A percentile compares a stretch with the other conserved stretches of the same genome.
These are phyloP conservation scores for Drosophila funebris DNA, from an alignment of 1,140 invertebrate species.

Conservation along the genomic window DNA sequence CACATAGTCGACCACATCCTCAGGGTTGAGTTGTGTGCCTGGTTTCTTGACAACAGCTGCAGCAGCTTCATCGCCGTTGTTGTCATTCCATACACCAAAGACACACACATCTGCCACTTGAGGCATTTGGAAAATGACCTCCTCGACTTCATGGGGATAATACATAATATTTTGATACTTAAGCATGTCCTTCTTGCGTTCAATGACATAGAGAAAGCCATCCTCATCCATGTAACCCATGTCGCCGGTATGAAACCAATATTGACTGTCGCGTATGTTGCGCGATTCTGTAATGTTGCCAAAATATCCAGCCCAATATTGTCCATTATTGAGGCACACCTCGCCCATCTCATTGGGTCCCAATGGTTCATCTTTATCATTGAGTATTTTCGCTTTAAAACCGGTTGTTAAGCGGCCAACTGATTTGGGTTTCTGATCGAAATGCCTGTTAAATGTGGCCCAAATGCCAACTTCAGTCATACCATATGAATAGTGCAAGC, in stretches of 20 bases:
- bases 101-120: slow-evolving; percentile 52
- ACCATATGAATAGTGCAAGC: slow-evolving; percentile 23
- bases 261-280: slow-evolving; percentile 85
- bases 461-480: slow-evolving; percentile 20
- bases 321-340: slow-evolving; percentile 64
- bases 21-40: slow-evolving; percentile 11
- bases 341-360: slow-evolving; percentile 73
- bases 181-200: slow-evolving; percentile 89
- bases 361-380: slow-evolving; percentile 17
- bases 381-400: slow-evolving; percentile 21
- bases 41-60: slow-evolving; percentile 32
- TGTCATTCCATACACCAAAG: slow-evolving; percentile 42
- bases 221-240: slow-evolving; percentile 88
- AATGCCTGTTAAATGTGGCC: slow-evolving; percentile 19
- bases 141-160: slow-evolving; percentile 51
- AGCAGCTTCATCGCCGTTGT: slow-evolving; percentile 37
- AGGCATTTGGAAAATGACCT: slow-evolving; percentile 29
- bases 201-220: slow-evolving; percentile 87
- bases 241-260: slow-evolving; percentile 90
- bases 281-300: slow-evolving; percentile 85
- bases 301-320: slow-evolving; percentile 80
- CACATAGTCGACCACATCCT: slow-evolving; percentile 47
- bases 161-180: slow-evolving; percentile 85
- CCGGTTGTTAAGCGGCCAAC: slow-evolving; percentile 21
- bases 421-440: slow-evolving; percentile 22